A percentile compares a stretch with the other conserved stretches of the same genome.
These are phyloP conservation scores for Gracilinanus agilis DNA, from an alignment of 2,113 vertebrate species.

Conservation along the genomic window DNA sequence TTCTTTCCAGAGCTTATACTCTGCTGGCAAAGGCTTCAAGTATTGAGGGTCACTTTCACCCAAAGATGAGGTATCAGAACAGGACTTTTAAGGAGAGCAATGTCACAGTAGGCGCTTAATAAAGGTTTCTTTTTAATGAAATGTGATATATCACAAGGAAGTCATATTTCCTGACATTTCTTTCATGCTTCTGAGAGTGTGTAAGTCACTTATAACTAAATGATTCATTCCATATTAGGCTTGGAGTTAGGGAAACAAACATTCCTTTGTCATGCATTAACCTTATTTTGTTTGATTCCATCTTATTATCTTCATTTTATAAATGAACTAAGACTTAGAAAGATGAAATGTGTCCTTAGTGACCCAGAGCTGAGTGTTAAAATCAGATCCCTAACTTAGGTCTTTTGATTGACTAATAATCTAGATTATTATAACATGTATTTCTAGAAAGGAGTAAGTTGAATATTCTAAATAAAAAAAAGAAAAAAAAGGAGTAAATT, in stretches of 20 bases:
- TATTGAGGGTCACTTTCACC: not conserved
- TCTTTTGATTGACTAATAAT: no score
- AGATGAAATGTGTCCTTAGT: no score
- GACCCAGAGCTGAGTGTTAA: no score
- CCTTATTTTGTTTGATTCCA: not conserved
- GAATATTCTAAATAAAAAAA: no score
- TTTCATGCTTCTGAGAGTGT: slow-evolving; percentile 19
- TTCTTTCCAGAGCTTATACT: not conserved
- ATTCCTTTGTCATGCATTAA: not conserved
- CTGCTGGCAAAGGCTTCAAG: not conserved
- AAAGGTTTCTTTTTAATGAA: not conserved
- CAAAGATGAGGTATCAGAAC: not conserved
- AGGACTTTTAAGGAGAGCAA: not conserved
- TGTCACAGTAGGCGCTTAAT: not conserved
- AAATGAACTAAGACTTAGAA: not conserved
- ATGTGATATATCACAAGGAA: not conserved
- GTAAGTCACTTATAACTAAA: slow-evolving; percentile 30
- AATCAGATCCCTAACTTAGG: no score
- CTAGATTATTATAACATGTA: no score
- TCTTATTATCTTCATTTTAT: not conserved
- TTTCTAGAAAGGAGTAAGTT: no score
- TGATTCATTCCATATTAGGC: not conserved
- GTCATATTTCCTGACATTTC: not conserved
- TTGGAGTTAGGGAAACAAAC: not conserved
- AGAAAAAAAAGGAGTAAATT: no score